Conservation (phyloP, 2,888 invertebrate genomes). For the Drosophila lutescens region DNA sequence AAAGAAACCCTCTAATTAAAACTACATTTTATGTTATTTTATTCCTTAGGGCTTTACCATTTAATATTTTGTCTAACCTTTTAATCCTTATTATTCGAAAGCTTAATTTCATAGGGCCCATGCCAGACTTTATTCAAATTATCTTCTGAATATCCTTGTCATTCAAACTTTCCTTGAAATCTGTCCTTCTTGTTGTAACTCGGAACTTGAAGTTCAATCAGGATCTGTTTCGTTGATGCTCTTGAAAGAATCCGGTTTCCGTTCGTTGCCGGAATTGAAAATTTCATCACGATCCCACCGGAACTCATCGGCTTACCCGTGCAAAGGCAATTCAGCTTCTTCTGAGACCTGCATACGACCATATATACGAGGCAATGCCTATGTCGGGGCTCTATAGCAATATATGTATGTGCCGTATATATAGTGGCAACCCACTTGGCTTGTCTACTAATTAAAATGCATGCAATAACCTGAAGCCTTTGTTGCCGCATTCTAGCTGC, state of each 20-base stretch:
- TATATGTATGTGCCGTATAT: conserved; percentile 3
- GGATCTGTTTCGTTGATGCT: too few relatives aligned
- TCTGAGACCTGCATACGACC: conserved; percentile 6
- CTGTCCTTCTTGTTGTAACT: too few relatives aligned
- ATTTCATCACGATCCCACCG: background rate
- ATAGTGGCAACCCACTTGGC: conserved; percentile 76
- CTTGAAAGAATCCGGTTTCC: too few relatives aligned
- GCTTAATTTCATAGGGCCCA: too few relatives aligned
- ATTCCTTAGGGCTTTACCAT: too few relatives aligned
- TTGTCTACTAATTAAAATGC: conserved; percentile 79
- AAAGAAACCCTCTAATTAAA: background rate
- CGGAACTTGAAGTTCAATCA: too few relatives aligned
- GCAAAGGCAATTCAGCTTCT: conserved; percentile 30
- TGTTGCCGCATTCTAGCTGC: conserved; percentile 73
- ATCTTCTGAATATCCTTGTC: too few relatives aligned
- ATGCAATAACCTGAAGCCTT: conserved; percentile 80
- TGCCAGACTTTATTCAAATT: too few relatives aligned
- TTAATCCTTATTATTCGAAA: too few relatives aligned
- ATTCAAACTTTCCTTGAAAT: too few relatives aligned
- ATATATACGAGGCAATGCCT: background rate
- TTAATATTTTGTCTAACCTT: too few relatives aligned
- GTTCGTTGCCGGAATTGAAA: background rate
- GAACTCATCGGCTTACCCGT: conserved; percentile 29
- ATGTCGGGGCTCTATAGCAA: conserved; percentile 10
- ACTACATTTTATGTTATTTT: too few relatives aligned